Percentiles rank a stretch among this genome's conserved stretches.
phyloP scores from a whole-genome alignment of 2,888 invertebrate genomes.

The Hydrotaea cyrtoneurina region DNA sequence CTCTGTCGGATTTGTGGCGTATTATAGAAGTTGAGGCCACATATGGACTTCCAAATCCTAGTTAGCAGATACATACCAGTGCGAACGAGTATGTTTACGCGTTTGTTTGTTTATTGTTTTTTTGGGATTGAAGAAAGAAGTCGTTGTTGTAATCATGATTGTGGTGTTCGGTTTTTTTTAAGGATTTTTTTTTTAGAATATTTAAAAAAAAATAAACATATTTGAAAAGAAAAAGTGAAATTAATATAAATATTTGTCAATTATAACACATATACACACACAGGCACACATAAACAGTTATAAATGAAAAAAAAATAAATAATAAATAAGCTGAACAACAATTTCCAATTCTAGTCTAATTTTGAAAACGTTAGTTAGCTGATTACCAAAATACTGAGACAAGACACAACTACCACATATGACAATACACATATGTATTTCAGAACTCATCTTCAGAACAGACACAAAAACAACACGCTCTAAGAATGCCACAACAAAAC shows the following conservation, averaged over 20 bases:
- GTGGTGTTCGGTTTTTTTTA: conserved; percentile 54
- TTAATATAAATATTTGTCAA: conserved; percentile 44
- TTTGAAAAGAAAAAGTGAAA: conserved; percentile 48
- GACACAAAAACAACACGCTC: background rate
- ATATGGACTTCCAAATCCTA: conserved; percentile 81
- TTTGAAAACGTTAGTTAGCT: background rate
- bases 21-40: conserved; percentile 77
- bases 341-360: background rate
- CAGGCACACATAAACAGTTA: background rate
- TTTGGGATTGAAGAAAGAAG: conserved; percentile 44
- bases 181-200: background rate
- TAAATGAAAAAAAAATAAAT: background rate
- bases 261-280: conserved; percentile 33
- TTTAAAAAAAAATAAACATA: conserved; percentile 27
- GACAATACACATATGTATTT: too few relatives aligned
- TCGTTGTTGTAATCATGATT: conserved; percentile 58
- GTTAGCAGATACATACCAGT: conserved; percentile 61
- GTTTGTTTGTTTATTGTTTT: conserved; percentile 29
- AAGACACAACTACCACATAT: background rate
- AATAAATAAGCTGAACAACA: background rate
- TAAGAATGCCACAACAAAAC: background rate
- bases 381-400: background rate
- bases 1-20: conserved; percentile 79
- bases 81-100: too few relatives aligned
- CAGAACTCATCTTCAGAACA: background rate